Conservation (phyloP, 2,888 invertebrate genomes). For the Orchesella flavescens region DNA sequence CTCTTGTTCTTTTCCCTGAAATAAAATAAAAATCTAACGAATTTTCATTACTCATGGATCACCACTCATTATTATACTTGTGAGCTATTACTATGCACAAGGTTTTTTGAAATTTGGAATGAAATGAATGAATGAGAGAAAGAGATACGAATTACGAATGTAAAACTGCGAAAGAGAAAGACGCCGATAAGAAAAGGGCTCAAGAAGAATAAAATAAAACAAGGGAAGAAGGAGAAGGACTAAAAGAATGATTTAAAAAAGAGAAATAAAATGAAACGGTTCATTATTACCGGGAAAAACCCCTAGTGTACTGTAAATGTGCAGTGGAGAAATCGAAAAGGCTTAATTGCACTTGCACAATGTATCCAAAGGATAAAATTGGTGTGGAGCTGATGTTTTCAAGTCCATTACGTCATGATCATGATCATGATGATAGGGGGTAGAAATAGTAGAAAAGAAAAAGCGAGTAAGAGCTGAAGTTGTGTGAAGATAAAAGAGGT, state of each 20-base stretch:
- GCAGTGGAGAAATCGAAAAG: slow-evolving; percentile 37
- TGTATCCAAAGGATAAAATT: slow-evolving; percentile 1
- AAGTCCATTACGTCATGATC: slow-evolving; percentile 4
- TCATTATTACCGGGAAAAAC: slow-evolving; percentile 16
- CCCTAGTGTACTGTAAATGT: slow-evolving; percentile 46
- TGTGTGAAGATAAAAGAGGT: slow-evolving; percentile 35
- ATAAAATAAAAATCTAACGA: background rate
- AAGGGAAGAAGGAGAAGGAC: too few species aligned
- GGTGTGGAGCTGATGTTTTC: background rate
- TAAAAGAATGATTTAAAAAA: background rate
- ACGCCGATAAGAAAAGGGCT: background rate
- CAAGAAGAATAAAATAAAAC: too few species aligned
- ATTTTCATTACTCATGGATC: slow-evolving; percentile 13
- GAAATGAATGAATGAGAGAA: slow-evolving; percentile 4
- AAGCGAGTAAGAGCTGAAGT: background rate
- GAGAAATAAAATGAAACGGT: background rate
- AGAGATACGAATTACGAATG: background rate
- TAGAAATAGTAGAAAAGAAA: background rate
- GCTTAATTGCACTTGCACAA: slow-evolving; percentile 22
- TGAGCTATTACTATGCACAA: slow-evolving; percentile 23
- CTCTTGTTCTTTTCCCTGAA: slow-evolving; percentile 5
- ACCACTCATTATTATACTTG: background rate
- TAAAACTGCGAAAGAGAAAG: background rate
- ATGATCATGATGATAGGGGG: too few species aligned
- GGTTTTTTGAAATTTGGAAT: background rate